A percentile compares a stretch with the other conserved stretches of the same genome.
Evolutionary conservation across 1,140 invertebrate genomes (phyloP).

Genomic region (Antheraea pernyi): DNA sequence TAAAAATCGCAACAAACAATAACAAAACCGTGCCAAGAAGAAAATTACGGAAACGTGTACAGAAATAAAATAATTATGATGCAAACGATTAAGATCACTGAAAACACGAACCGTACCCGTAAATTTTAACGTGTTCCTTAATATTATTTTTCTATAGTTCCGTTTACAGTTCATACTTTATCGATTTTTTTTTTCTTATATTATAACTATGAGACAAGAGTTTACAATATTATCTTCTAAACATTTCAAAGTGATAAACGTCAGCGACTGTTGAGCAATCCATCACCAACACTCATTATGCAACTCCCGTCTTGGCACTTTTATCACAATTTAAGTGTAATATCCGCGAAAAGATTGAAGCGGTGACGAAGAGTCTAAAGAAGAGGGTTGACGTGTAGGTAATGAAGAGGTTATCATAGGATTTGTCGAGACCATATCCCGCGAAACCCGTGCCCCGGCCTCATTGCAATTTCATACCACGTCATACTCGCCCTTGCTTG

Average conservation of each 20-base stretch:
- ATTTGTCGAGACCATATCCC: slow-evolving; percentile 43
- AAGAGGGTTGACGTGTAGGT: slow-evolving; percentile 72
- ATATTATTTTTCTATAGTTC: no score
- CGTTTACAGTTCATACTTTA: no score
- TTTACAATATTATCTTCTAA: no score
- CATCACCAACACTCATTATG: slow-evolving; percentile 52
- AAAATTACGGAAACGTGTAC: no score
- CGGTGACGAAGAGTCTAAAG: slow-evolving; percentile 55
- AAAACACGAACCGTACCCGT: no score
- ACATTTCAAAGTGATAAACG: not conserved
- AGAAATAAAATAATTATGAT: no score
- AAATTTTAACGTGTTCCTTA: no score
- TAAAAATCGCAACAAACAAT: no score
- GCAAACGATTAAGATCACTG: no score
- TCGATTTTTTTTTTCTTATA: no score
- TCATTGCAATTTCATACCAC: slow-evolving; percentile 44
- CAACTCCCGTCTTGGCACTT: slow-evolving; percentile 43
- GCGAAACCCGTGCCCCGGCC: slow-evolving; percentile 11
- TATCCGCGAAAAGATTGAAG: slow-evolving; percentile 74
- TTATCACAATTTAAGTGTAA: slow-evolving; percentile 72
- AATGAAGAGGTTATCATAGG: slow-evolving; percentile 63
- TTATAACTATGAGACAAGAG: no score
- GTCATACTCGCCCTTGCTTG: slow-evolving; percentile 22
- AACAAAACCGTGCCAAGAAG: no score
- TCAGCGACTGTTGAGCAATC: slow-evolving; percentile 26